These are phyloP conservation scores for Conistra vaccinii DNA, from an alignment of 2,888 invertebrate species.

Conservation along the genomic window DNA sequence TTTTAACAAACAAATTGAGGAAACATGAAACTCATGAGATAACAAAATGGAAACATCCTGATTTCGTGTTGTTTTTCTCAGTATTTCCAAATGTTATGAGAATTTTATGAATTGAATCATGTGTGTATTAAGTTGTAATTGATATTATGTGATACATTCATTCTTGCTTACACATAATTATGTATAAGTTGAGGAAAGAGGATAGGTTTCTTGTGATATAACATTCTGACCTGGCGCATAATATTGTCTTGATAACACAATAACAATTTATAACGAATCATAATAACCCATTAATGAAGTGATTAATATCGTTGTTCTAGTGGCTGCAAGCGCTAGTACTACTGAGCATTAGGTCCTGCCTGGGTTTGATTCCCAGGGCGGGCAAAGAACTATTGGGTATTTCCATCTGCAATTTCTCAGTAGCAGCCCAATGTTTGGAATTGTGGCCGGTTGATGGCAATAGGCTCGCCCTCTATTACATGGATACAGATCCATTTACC, in stretches of 20 bases:
- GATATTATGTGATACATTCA: constrained; percentile 5
- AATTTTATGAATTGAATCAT: constrained; percentile 15
- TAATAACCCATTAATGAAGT: not conserved
- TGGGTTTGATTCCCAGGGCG: too few species aligned
- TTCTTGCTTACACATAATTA: constrained; percentile 17
- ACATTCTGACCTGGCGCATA: not conserved
- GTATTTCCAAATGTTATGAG: constrained; percentile 33
- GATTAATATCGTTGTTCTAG: too few species aligned
- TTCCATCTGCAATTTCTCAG: too few species aligned
- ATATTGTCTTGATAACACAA: not conserved
- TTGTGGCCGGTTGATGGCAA: too few species aligned
- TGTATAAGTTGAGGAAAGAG: constrained; percentile 11
- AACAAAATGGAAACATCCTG: constrained; percentile 22
- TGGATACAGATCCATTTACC: too few species aligned
- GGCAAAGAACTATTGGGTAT: too few species aligned
- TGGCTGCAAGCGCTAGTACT: too few species aligned
- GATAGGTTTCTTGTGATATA: constrained; percentile 13
- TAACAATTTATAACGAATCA: not conserved
- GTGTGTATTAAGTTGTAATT: constrained; percentile 13
- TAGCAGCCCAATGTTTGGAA: too few species aligned
- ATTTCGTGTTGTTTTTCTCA: constrained; percentile 33
- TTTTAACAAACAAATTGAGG: constrained; percentile 27
- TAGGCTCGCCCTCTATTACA: too few species aligned
- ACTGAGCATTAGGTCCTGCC: too few species aligned
- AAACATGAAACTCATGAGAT: constrained; percentile 18